These are phyloP conservation scores for Holotrichia oblita DNA, from an alignment of 1,140 invertebrate species.

Conservation along the genomic window DNA sequence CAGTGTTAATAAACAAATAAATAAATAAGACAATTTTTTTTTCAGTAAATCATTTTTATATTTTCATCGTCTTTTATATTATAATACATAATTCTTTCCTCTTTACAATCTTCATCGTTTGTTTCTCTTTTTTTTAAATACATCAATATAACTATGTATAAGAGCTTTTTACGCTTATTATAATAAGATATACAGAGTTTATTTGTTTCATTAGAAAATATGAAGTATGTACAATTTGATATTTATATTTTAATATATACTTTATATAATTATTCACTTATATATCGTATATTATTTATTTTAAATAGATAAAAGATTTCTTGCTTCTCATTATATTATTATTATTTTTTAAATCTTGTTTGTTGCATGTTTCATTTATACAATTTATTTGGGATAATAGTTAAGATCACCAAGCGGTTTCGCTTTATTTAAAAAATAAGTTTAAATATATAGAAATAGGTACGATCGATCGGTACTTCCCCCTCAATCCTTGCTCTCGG, in stretches of 20 bases:
- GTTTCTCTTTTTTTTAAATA: background rate
- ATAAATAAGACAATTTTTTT: background rate
- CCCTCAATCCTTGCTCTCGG: background rate
- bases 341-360: background rate
- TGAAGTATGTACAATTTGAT: slow-evolving; percentile 28
- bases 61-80: slow-evolving; percentile 3
- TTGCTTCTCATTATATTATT: background rate
- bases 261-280: background rate
- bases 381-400: background rate
- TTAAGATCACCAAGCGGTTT: slow-evolving; percentile 3
- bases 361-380: background rate
- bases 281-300: slow-evolving; percentile 14
- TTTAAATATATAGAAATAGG: background rate
- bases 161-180: background rate
- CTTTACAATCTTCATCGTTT: background rate
- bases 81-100: background rate
- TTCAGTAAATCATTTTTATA: slow-evolving; percentile 11
- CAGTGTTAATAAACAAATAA: too few species aligned
- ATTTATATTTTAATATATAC: slow-evolving; percentile 22
- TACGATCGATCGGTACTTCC: background rate
- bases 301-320: slow-evolving; percentile 19
- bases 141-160: slow-evolving; percentile 11
- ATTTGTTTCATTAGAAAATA: slow-evolving; percentile 22
- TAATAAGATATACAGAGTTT: slow-evolving; percentile 14
- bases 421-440: background rate